These are phyloP conservation scores for Sarcophaga peregrina DNA, from an alignment of 1,140 invertebrate genomes.

Conservation along the genomic window DNA sequence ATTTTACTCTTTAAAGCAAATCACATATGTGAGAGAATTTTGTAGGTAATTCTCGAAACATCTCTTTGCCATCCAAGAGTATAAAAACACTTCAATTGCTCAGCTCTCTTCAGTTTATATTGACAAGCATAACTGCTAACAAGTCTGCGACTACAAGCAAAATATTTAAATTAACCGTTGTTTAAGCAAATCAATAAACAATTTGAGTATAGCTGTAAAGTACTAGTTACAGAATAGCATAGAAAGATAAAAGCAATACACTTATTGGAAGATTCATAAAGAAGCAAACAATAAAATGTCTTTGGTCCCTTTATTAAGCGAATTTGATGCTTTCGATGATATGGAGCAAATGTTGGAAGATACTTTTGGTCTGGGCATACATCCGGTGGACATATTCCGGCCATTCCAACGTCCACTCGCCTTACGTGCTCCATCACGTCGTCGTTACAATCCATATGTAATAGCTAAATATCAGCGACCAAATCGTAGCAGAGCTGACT, in stretches of 20 bases:
- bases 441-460: slow-evolving; percentile 33
- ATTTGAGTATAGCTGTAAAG: neutral
- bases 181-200: too few relatives aligned
- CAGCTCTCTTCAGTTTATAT: too few relatives aligned
- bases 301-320: slow-evolving; percentile 51
- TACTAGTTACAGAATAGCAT: neutral
- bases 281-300: neutral
- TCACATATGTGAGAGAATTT: too few relatives aligned
- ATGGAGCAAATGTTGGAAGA: slow-evolving; percentile 54
- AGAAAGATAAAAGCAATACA: too few relatives aligned
- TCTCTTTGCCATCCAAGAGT: too few relatives aligned
- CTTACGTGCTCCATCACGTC: slow-evolving; percentile 24
- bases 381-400: slow-evolving; percentile 59
- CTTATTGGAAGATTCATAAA: too few relatives aligned
- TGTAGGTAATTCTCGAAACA: too few relatives aligned
- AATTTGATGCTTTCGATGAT: slow-evolving; percentile 50
- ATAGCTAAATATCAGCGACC: neutral
- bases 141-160: too few relatives aligned
- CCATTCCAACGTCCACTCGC: slow-evolving; percentile 38
- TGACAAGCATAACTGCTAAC: too few relatives aligned
- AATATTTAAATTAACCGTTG: too few relatives aligned
- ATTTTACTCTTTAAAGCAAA: too few relatives aligned
- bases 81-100: too few relatives aligned
- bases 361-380: slow-evolving; percentile 61
- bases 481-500: neutral